These are phyloP conservation scores for Probosciger aterrimus DNA, from an alignment of 2,113 vertebrate genomes.

Conservation along the genomic window DNA sequence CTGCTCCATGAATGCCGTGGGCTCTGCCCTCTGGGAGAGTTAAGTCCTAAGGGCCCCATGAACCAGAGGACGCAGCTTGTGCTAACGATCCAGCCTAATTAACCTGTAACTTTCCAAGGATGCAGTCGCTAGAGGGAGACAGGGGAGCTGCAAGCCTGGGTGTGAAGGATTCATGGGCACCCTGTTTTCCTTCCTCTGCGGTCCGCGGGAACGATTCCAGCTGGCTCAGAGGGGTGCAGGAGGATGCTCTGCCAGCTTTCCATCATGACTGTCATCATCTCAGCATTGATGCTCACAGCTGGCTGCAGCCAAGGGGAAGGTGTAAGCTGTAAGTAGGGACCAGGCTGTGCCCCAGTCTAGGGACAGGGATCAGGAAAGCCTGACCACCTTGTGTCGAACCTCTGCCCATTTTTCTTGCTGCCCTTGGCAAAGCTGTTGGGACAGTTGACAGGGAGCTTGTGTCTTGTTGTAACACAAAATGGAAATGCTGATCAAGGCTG, in stretches of 20 bases:
- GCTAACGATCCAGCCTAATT: not conserved
- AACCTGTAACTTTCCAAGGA: not conserved
- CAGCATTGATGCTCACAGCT: not conserved
- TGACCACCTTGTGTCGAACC: not conserved
- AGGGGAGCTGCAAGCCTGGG: not conserved
- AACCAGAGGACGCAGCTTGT: not conserved
- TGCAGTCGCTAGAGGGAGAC: not conserved
- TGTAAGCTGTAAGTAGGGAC: not conserved
- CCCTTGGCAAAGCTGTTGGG: constrained; percentile 9
- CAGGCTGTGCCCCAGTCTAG: not conserved
- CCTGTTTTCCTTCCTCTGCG: not conserved
- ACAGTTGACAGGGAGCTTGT: not conserved
- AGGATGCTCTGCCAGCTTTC: not conserved
- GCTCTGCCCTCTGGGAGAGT: not conserved
- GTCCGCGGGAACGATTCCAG: not conserved
- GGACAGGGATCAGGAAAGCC: not conserved
- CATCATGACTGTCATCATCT: not conserved
- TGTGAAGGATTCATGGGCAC: not conserved
- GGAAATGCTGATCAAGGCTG: constrained; percentile 47
- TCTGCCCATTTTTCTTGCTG: not conserved
- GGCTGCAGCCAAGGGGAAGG: not conserved
- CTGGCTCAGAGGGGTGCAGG: not conserved
- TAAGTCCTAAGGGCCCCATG: not conserved
- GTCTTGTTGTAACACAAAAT: constrained; percentile 47
- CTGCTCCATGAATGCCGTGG: not conserved